Evolutionary conservation across 2,797 vertebrate genomes (phyloP).

Genomic region (Lacerta agilis): DNA sequence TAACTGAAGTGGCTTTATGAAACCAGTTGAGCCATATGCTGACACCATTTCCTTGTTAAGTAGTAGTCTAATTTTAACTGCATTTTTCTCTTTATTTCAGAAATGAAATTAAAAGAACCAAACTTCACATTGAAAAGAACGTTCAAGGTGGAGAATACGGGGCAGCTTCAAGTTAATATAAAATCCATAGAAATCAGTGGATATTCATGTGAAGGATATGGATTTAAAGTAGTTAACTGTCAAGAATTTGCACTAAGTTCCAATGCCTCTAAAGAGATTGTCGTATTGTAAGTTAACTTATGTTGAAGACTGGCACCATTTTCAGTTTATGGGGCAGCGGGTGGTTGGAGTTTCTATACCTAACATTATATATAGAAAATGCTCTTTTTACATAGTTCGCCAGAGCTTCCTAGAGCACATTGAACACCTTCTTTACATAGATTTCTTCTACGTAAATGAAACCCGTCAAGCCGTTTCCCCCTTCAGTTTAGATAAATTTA

Average conservation of each 20-base stretch:
- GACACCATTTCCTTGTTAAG: neutral
- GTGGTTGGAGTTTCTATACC: rapidly evolving
- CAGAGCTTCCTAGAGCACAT: too few species aligned
- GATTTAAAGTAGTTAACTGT: constrained; percentile 98
- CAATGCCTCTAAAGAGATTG: constrained; percentile 94
- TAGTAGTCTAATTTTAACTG: constrained; percentile 11
- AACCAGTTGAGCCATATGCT: neutral
- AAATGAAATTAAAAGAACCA: constrained; percentile 90
- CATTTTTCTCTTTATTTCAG: constrained; percentile 73
- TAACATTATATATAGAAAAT: neutral
- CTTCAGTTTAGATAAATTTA: neutral
- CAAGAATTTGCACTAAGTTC: constrained; percentile 93
- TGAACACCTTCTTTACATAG: neutral
- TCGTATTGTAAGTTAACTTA: constrained; percentile 89
- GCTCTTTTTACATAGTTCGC: neutral
- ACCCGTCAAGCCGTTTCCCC: rapidly evolving
- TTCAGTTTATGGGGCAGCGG: neutral
- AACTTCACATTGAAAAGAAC: constrained; percentile 93
- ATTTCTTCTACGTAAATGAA: neutral
- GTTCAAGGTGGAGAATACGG: constrained; percentile 95
- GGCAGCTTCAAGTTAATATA: constrained; percentile 90
- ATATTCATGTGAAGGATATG: constrained; percentile 93
- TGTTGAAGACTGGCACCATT: neutral
- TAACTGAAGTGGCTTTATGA: neutral
- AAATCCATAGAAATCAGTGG: constrained; percentile 92